phyloP scores from a whole-genome alignment of 2,888 invertebrate species.

The Pollenia griseotomentosa region DNA sequence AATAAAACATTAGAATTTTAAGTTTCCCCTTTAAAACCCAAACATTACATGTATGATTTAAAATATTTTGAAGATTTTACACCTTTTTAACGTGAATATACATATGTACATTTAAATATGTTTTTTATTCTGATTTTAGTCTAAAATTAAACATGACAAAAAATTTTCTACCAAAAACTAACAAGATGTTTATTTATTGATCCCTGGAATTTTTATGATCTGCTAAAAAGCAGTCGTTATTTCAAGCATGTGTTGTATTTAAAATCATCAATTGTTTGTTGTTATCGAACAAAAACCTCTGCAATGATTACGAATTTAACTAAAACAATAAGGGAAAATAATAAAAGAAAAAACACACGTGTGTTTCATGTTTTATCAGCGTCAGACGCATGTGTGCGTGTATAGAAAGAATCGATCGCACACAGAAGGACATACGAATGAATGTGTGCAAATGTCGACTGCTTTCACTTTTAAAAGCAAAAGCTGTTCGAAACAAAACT shows the following conservation, averaged over 20 bases:
- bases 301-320: constrained; percentile 43
- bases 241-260: constrained; percentile 56
- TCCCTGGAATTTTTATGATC: constrained; percentile 14
- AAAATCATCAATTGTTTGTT: constrained; percentile 29
- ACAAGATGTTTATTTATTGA: constrained; percentile 9
- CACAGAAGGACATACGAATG: constrained; percentile 38
- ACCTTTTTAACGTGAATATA: not conserved
- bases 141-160: not conserved
- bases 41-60: not conserved
- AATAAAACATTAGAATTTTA: too few species aligned
- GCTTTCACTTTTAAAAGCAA: constrained; percentile 64
- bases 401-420: not conserved
- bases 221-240: constrained; percentile 43
- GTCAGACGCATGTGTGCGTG: constrained; percentile 1
- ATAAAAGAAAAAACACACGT: constrained; percentile 61
- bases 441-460: constrained; percentile 27
- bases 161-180: too few species aligned
- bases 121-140: too few species aligned
- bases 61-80: not conserved
- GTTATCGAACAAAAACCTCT: constrained; percentile 45
- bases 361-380: constrained; percentile 65
- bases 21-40: too few species aligned
- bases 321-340: constrained; percentile 33
- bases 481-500: constrained; percentile 58
- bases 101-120: too few species aligned